Percentiles rank a stretch among this genome's conserved stretches.
Conservation (phyloP, 2,113 vertebrate genomes). For the Gadus macrocephalus region DNA sequence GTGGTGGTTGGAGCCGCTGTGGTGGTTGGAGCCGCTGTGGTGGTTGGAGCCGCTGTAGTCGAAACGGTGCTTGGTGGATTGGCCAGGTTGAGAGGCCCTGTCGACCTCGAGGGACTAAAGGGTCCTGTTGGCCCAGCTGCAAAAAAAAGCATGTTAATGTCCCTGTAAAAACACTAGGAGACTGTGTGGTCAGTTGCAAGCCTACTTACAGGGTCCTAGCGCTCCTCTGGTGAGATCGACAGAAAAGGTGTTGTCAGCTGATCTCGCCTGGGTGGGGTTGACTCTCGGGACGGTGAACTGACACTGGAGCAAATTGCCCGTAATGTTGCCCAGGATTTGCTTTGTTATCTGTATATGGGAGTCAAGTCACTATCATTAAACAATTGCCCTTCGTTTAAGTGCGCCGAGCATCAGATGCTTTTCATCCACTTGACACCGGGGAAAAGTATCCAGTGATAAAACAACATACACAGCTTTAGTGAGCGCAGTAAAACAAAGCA, state of each 20-base stretch:
- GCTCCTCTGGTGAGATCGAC: background rate
- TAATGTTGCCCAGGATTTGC: background rate
- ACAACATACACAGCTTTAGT: background rate
- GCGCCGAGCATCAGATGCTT: too few species aligned
- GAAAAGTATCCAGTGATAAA: background rate
- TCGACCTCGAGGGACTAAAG: accelerated
- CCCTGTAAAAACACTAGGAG: background rate
- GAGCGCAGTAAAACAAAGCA: background rate
- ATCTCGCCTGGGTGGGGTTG: background rate
- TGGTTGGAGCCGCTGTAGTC: background rate
- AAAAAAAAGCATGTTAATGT: background rate
- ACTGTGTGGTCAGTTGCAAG: background rate
- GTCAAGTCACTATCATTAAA: too few species aligned
- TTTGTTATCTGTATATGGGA: background rate
- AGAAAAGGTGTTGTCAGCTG: accelerated
- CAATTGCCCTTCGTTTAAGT: too few species aligned
- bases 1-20: too few species aligned
- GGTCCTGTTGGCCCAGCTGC: accelerated
- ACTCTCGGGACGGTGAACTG: conserved; percentile 6
- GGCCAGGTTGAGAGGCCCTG: background rate
- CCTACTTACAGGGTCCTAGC: accelerated
- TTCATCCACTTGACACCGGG: background rate
- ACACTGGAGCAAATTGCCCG: conserved; percentile 1
- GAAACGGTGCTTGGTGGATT: background rate
- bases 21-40: background rate